A percentile compares a stretch with the other conserved stretches of the same genome.
Evolutionary conservation across 1,140 invertebrate genomes (phyloP).

Genomic region (Papilio aristodemus): DNA sequence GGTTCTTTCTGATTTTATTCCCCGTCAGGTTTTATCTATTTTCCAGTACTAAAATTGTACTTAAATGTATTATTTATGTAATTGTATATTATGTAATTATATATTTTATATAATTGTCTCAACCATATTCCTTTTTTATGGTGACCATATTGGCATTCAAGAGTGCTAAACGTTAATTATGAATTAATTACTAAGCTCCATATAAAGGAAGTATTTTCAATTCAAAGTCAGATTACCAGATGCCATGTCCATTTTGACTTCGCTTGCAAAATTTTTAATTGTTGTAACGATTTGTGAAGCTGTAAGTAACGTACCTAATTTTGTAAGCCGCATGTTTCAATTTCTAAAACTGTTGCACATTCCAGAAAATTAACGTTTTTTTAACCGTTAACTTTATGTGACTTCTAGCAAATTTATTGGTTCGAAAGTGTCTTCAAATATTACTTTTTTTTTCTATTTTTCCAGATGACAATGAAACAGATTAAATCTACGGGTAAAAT

Average conservation of each 20-base stretch:
- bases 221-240: constrained; percentile 40
- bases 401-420: too few relatives aligned
- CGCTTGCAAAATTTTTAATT: constrained; percentile 50
- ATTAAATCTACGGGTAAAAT: constrained; percentile 70
- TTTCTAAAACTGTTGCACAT: too few relatives aligned
- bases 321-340: too few relatives aligned
- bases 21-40: too few relatives aligned
- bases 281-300: constrained; percentile 53
- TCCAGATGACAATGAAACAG: constrained; percentile 75
- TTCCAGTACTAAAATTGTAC: too few relatives aligned
- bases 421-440: too few relatives aligned
- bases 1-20: too few relatives aligned
- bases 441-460: constrained; percentile 25
- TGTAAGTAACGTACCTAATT: constrained; percentile 52
- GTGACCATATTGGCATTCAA: constrained; percentile 32
- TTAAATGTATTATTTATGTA: too few relatives aligned
- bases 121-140: constrained; percentile 21
- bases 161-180: constrained; percentile 43
- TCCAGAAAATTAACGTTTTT: too few relatives aligned
- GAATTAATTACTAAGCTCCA: constrained; percentile 52
- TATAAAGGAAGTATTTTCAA: constrained; percentile 47
- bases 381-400: background rate
- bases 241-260: constrained; percentile 49
- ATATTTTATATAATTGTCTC: too few relatives aligned
- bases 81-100: too few relatives aligned